Conservation (phyloP, 2,888 invertebrate genomes). For the Eilema sororculum region DNA sequence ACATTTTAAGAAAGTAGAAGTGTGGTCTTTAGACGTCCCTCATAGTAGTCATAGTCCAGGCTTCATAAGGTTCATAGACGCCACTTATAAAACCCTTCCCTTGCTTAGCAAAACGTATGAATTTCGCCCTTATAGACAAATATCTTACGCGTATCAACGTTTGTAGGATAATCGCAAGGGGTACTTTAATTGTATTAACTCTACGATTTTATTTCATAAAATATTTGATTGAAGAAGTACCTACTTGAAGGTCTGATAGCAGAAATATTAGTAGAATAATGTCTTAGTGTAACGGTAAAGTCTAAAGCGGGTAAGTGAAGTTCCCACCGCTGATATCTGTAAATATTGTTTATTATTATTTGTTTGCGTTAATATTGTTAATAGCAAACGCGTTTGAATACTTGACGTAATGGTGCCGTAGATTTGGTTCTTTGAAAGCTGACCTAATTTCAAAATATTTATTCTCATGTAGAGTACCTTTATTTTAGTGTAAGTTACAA, state of each 20-base stretch:
- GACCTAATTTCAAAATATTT: constrained; percentile 34
- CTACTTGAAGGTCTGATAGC: not conserved
- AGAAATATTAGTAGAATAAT: constrained; percentile 49
- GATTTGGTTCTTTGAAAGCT: constrained; percentile 21
- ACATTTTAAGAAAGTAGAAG: not conserved
- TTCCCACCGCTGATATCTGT: constrained; percentile 80
- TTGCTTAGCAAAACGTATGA: not conserved
- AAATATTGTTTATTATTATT: constrained; percentile 61
- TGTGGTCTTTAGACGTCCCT: not conserved
- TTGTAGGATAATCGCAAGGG: not conserved
- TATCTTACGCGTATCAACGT: not conserved
- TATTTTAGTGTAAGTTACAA: not conserved
- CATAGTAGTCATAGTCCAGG: not conserved
- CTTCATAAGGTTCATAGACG: not conserved
- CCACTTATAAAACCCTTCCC: not conserved
- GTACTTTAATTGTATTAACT: too few species aligned
- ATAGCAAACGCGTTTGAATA: constrained; percentile 56
- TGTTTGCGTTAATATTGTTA: constrained; percentile 59
- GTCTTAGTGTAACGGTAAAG: constrained; percentile 70
- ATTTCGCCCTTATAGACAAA: not conserved
- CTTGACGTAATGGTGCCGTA: constrained; percentile 29
- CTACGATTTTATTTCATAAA: not conserved
- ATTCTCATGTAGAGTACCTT: constrained; percentile 8
- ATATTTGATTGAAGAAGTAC: not conserved
- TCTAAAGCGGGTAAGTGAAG: constrained; percentile 76